Conservation (phyloP, 2,113 vertebrate genomes). For the Urocitellus parryii region DNA sequence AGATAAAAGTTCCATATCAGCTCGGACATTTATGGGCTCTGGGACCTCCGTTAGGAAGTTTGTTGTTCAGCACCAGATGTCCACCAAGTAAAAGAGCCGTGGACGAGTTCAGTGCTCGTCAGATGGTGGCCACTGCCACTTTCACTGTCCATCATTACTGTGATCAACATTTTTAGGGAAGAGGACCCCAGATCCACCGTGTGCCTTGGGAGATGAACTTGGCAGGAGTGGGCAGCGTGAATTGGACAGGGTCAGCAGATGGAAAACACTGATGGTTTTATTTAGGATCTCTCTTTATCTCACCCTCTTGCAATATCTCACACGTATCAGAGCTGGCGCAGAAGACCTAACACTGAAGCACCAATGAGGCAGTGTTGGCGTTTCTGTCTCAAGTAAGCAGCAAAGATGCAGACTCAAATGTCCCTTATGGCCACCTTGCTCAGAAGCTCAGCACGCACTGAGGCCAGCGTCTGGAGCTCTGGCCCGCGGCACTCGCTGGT, state of each 20-base stretch:
- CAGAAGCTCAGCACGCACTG: conserved; percentile 67
- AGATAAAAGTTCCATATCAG: neutral
- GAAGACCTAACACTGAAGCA: neutral
- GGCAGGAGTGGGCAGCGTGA: neutral
- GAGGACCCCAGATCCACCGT: neutral
- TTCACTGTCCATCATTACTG: neutral
- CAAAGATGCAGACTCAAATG: neutral
- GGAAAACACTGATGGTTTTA: neutral
- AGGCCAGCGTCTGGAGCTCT: conserved; percentile 71
- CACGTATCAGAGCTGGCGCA: neutral
- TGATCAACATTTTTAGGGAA: neutral
- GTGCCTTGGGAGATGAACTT: neutral
- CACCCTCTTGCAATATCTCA: neutral
- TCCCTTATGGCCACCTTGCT: neutral
- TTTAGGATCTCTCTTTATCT: neutral
- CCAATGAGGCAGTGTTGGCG: neutral
- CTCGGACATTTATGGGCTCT: neutral
- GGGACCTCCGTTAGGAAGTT: neutral
- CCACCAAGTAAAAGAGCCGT: neutral
- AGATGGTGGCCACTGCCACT: neutral
- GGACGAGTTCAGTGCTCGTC: neutral
- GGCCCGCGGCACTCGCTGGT: conserved; percentile 81
- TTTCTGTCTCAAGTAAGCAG: conserved; percentile 25
- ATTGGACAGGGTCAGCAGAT: neutral
- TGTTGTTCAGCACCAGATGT: neutral